These are phyloP conservation scores for Phycodurus eques DNA, from an alignment of 2,113 vertebrate genomes.

Conservation along the genomic window DNA sequence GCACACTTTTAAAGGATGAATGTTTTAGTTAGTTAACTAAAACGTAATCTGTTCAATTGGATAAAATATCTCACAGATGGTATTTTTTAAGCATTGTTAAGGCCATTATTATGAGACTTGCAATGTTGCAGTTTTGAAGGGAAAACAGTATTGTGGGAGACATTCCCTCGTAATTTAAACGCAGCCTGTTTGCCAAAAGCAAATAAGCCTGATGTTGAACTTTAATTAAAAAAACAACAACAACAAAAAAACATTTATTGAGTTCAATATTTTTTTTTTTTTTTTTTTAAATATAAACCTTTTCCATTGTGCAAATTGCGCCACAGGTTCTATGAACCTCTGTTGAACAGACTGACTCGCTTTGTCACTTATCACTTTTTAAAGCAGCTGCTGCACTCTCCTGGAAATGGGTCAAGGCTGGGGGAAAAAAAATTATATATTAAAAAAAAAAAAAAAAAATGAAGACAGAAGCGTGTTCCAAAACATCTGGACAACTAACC, in stretches of 20 bases:
- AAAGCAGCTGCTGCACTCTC: conserved; percentile 41
- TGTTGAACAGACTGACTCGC: conserved; percentile 26
- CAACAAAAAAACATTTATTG: background rate
- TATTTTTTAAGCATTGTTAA: conserved; percentile 9
- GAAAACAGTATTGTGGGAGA: conserved; percentile 28
- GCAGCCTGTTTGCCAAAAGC: background rate
- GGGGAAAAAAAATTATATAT: background rate
- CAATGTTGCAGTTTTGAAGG: conserved; percentile 35
- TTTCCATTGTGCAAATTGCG: conserved; percentile 29
- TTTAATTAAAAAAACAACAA: too few species aligned
- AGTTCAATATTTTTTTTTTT: conserved; percentile 5
- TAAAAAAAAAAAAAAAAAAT: conserved; percentile 18
- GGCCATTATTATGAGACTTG: conserved; percentile 21
- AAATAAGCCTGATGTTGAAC: background rate
- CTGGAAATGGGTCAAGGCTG: conserved; percentile 29
- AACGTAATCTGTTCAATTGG: conserved; percentile 17
- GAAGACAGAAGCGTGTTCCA: conserved; percentile 39
- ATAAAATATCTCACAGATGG: conserved; percentile 34
- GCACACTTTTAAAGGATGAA: conserved; percentile 16
- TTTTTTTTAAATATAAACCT: conserved; percentile 10
- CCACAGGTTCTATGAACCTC: conserved; percentile 51
- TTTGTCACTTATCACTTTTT: conserved; percentile 42
- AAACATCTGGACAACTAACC: conserved; percentile 51
- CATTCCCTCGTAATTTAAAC: conserved; percentile 18
- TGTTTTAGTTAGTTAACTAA: background rate